Evolutionary conservation across 2,888 invertebrate genomes (phyloP), one percentile per base, ranked within the genome.

Genomic region (Clusia tigrina): DNA sequence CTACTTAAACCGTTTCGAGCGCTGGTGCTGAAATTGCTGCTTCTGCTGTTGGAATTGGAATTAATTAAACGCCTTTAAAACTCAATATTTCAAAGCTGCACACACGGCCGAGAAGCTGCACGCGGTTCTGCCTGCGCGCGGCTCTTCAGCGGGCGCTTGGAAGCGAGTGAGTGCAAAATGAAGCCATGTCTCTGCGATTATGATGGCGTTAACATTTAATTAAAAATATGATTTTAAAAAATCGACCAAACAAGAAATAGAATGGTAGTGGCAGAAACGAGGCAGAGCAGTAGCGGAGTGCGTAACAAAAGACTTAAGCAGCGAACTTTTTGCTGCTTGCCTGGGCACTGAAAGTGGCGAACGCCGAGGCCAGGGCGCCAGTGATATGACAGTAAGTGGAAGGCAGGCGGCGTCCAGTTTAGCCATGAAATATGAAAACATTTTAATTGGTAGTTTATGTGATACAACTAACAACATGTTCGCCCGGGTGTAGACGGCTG

Each of bases 261-360:
- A 37, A 37, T 37, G 15, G 15, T 10, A 9, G 15, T 37, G 37
- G 15, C 10, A 12, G 22, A 52, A 5, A 20, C 2, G 18, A 20
- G 10, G 22, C 24, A 12, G 12, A 20, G 25, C 54, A 25, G 6
- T 5, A 23, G 10, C n/a, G 17, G 25, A 20, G 5, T 20, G 22
- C 46, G 9, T 69, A 73, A 71, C 76, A 62, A 78, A 79, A 73
- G 76, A 78, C 72, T 79, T 72, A 74, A 69, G 74, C 72, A 71
- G 71, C 74, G 63, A 74, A 76, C 77, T 67, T 68, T 17, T 48
- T 2, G 5, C 20, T 20, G 22, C n/a, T 42, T 42, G 42, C 12
- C n/a, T 18, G 20, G 18, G 48, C 48, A 18, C 32, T 32, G 32
- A n/a, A n/a, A n/a, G n/a, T 32, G 32, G 51, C 22, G 23, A 52